Conservation (phyloP, 2,113 vertebrate genomes). For the Anoura caudifer region DNA sequence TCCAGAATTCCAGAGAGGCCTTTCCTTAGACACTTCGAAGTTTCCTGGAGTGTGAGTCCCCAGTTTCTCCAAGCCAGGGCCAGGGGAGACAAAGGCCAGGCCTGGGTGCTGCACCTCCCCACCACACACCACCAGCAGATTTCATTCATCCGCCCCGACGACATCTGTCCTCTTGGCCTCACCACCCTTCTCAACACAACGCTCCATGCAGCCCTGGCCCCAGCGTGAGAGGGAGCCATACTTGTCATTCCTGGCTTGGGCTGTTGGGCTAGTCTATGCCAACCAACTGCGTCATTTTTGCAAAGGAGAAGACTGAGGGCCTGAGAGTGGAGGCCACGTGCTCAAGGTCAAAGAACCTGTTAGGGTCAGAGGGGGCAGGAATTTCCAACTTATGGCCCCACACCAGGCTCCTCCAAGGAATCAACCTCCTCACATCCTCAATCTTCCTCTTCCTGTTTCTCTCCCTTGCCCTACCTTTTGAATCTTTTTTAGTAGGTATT, state of each 20-base stretch:
- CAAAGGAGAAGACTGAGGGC: neutral
- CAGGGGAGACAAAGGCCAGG: neutral
- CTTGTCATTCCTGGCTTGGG: neutral
- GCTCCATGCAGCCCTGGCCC: fast-evolving
- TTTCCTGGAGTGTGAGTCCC: neutral
- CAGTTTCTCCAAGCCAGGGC: neutral
- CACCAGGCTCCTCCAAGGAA: neutral
- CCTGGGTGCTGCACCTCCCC: neutral
- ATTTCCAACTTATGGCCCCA: neutral
- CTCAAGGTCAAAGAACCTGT: neutral
- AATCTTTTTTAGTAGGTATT: neutral
- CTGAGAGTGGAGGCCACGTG: neutral
- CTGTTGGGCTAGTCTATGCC: neutral
- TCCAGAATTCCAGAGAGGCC: neutral
- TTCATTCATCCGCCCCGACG: neutral
- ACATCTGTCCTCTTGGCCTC: neutral
- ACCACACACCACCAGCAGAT: neutral
- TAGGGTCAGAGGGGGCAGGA: neutral
- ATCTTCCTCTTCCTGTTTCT: neutral
- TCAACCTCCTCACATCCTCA: neutral
- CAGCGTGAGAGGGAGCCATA: neutral
- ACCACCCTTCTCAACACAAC: fast-evolving
- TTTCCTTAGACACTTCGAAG: neutral
- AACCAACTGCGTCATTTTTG: neutral
- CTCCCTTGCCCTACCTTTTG: neutral